Evolutionary conservation across 2,113 vertebrate genomes (phyloP), one percentile per base, ranked within the genome.

Genomic region (Mormyrus lacerda): DNA sequence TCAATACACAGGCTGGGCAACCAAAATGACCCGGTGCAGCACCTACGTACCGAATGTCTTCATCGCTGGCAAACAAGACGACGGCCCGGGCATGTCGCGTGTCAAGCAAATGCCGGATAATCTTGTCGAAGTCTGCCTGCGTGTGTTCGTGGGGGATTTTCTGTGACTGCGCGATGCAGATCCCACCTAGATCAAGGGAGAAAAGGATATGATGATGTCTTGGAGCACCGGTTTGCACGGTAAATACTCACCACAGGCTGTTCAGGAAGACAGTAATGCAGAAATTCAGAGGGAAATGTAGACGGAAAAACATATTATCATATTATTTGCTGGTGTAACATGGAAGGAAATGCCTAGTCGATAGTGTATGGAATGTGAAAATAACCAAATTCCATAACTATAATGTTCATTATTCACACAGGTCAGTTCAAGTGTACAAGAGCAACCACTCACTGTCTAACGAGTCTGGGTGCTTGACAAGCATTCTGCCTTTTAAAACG

Each of bases 101-200:
- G 90, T 99, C 97, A 90, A 98, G 93, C 88, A 99, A 97, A 92
- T 97, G 96, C 79, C 92, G 96, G 94, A 99, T 97, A 90, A 98
- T 96, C 90, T 95, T 98, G 73, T 99, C 97, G 1, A 98, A 99
- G 95, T 99, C 95, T 39, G 94, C 95, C 86, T 95, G 96, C 95
- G 95, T 97, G 93, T 95, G 96, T 51, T 98, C 96, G 65, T 97
- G 96, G 42, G 98, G 96, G 89, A 99, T 98, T 95, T 97, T 98
- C 96, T 98, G 94, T 0, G 98, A 98, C 96, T 99, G 98, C 87
- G 98, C 98, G 50, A 99, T 98, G 93, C 98, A 99, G 94, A 99
- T 97, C 89, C 97, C 97, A 92, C 97, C 98, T 99, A 95, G 87
- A 89, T 88, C 44, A 85, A 69, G 19, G 24, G 48, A 21, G 45